These are phyloP conservation scores for Scylla paramamosain DNA, from an alignment of 1,140 invertebrate species.

Conservation along the genomic window DNA sequence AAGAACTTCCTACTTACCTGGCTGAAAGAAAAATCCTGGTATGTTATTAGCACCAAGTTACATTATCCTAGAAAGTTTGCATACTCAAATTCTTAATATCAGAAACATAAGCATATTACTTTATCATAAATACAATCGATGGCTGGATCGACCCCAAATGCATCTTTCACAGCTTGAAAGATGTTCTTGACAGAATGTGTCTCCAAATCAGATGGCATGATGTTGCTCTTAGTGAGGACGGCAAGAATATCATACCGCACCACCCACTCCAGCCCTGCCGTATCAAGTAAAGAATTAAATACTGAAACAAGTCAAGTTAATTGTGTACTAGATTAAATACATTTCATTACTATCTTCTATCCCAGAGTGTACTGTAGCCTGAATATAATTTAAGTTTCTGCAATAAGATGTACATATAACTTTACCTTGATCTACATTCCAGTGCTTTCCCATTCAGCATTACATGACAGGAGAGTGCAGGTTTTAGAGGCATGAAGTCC, in stretches of 20 bases:
- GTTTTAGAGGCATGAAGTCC: not conserved
- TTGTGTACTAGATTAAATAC: too few species aligned
- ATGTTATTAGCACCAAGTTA: too few species aligned
- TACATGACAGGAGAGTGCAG: not conserved
- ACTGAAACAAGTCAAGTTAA: not conserved
- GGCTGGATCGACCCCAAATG: slow-evolving; percentile 83
- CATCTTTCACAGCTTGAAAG: slow-evolving; percentile 83
- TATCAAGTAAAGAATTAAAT: not conserved
- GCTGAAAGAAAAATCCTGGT: too few species aligned
- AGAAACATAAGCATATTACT: slow-evolving; percentile 11
- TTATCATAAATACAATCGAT: slow-evolving; percentile 82
- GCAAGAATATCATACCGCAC: slow-evolving; percentile 85
- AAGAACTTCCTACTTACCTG: too few species aligned
- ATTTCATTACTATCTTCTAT: not conserved
- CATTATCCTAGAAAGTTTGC: too few species aligned
- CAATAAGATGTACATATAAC: not conserved
- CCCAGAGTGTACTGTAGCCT: not conserved
- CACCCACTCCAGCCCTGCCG: slow-evolving; percentile 84
- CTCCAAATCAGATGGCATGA: slow-evolving; percentile 83
- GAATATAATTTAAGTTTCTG: not conserved
- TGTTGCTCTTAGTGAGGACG: slow-evolving; percentile 83
- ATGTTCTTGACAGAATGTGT: slow-evolving; percentile 83
- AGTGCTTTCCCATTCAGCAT: not conserved
- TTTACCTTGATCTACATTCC: not conserved
- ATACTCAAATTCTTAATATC: too few species aligned